Evolutionary conservation across 2,113 vertebrate genomes (phyloP), one percentile per base, ranked within the genome.

Genomic region (Gymnobelideus leadbeateri): DNA sequence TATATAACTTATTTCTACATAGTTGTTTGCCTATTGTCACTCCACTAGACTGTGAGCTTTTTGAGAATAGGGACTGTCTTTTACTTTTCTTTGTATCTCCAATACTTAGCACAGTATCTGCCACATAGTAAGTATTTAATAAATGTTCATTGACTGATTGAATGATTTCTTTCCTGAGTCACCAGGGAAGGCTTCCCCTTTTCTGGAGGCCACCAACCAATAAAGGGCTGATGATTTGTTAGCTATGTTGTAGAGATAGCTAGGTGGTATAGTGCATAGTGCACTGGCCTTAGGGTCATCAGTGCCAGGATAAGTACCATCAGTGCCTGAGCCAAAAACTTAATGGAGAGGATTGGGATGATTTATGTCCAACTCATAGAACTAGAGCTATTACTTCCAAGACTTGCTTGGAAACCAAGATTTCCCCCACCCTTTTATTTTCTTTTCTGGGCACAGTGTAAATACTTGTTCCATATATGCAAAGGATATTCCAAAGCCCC

Each of bases 401-500:
- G 28, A 49, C 24, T 90, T 90, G 0, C 10, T 77, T 77, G 16
- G 37, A 77, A 77, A 77, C n/a, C 68, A 43, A 43, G n/a, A 37
- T 31, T n/a, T 77, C 16, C 61, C 12, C 28, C 9, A 51, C 28
- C 31, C 26, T 89, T 47, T 25, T 47, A 50, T 50, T 49, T 6
- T 28, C 47, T 90, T 31, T 26, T 50, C 26, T 90, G 89, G 43
- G 21, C 89, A 90, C 26, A 90, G 43, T 25, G 23, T 49, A 8
- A 89, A 49, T 90, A 89, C 8, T 47, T 26, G 47, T 49, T 3
- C 49, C 12, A 25, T 90, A 50, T 50, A 50, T 90, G 25, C 49
- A 49, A 90, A 43, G 68, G 23, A 90, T 90, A 90, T 90, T 90
- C 89, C 3, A 84, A 96, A 52, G 43, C 2, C 54, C 93, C 90